phyloP scores from a whole-genome alignment of 2,797 vertebrate genomes.

The Oreortyx pictus region DNA sequence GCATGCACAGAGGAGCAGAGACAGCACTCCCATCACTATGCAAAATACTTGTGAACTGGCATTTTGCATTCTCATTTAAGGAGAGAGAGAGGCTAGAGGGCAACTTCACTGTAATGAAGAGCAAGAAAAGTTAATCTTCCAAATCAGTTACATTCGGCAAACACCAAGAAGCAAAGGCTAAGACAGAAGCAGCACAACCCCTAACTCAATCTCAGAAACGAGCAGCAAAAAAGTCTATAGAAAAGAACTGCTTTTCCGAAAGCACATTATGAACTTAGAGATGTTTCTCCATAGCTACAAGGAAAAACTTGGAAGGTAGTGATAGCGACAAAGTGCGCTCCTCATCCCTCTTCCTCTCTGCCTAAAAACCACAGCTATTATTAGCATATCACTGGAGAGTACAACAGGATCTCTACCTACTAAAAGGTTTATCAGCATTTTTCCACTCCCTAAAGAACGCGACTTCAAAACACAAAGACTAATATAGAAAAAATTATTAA shows the following conservation, averaged over 20 bases:
- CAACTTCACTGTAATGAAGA: background rate
- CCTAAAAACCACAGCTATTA: constrained; percentile 44
- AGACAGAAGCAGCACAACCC: background rate
- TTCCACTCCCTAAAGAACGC: constrained; percentile 9
- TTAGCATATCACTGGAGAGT: constrained; percentile 5
- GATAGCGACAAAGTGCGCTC: background rate
- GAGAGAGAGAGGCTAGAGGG: background rate
- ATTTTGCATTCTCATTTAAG: background rate
- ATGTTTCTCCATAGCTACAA: constrained; percentile 2
- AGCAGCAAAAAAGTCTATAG: background rate
- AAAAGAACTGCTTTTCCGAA: background rate
- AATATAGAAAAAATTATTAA: background rate
- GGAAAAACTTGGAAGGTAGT: background rate
- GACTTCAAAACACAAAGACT: background rate
- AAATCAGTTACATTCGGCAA: background rate
- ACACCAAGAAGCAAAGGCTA: background rate
- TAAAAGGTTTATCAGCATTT: constrained; percentile 31
- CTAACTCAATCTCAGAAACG: background rate
- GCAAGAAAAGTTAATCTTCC: background rate
- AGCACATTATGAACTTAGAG: background rate
- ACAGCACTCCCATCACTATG: background rate
- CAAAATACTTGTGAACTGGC: background rate
- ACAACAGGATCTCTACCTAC: constrained; percentile 42
- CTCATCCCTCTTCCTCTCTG: constrained; percentile 28
- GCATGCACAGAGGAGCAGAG: background rate